Evolutionary conservation across 2,797 vertebrate species (phyloP), one percentile per base, ranked within the genome.

Genomic region (Gymnodraco acuticeps): DNA sequence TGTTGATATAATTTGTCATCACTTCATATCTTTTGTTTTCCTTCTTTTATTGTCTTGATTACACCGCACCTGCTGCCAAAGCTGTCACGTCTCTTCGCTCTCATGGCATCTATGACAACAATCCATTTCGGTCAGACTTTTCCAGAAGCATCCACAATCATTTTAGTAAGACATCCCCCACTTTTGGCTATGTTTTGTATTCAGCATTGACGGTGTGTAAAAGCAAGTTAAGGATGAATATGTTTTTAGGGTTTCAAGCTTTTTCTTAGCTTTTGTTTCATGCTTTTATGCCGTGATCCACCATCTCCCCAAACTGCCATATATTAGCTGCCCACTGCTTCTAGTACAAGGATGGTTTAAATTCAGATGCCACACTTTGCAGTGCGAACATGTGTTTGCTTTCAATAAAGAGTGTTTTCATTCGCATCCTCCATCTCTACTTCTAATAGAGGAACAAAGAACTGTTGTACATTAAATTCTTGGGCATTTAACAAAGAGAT

Each of bases 1-100:
- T 78, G 75, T 85, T 87, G 78, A 70, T 70, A 73, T 70, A 72
- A 77, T 82, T 77, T 80, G 33, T 75, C 84, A 74, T 53, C 61
- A 51, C 80, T 85, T 71, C 46, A 56, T 81, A 45, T 61, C 73
- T 66, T 61, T 78, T 79, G 76, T 80, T 86, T 76, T 81, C 56
- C 66, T 73, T 73, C 17, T 62, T 74, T 81, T 65, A 73, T 73
- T 71, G 61, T 84, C 65, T 70, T 53, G 72, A 83, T 81, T 70
- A 72, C 67, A 23, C 64, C 64, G 62, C 73, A 80, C 83, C 85
- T 90, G 73, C 72, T 68, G 67, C 64, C 8, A 15, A 85, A 85
- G 73, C 84, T 77, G 80, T 87, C 75, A 60, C 11, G 41, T 69
- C 66, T 69, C 66, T 17, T 73, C 66, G 61, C 41, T 73, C 72